Evolutionary conservation across 2,888 invertebrate genomes (phyloP).

Genomic region (Beris chalybata): DNA sequence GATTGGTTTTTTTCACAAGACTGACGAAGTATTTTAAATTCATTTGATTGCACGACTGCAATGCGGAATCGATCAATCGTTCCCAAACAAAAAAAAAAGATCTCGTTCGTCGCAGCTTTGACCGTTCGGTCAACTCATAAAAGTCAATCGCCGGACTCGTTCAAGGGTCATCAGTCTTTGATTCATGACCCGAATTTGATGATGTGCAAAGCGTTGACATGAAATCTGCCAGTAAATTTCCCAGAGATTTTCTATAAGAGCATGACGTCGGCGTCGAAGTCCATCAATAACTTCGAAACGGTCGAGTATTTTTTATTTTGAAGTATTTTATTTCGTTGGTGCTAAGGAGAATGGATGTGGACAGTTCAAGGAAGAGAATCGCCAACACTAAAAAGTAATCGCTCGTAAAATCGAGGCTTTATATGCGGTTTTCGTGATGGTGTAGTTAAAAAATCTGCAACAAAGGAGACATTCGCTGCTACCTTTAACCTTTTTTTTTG

Average conservation of each 20-base stretch:
- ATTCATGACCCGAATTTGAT: constrained; percentile 26
- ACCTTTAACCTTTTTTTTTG: constrained; percentile 1
- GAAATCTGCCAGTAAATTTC: constrained; percentile 24
- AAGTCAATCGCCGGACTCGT: constrained; percentile 11
- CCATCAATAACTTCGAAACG: no score
- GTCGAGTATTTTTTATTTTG: no score
- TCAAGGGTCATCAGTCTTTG: constrained; percentile 24
- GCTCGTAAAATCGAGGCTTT: constrained; percentile 21
- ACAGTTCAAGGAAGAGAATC: constrained; percentile 22
- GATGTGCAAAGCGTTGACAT: constrained; percentile 21
- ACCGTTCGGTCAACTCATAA: neutral
- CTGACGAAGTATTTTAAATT: neutral
- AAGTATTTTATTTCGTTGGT: neutral
- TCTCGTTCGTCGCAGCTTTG: neutral
- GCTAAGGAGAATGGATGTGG: constrained; percentile 25
- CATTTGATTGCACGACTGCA: constrained; percentile 1
- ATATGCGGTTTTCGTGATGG: constrained; percentile 12
- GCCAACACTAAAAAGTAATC: constrained; percentile 25
- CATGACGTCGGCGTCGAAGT: neutral
- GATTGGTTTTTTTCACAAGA: neutral
- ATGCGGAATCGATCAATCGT: no score
- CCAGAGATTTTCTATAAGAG: constrained; percentile 10
- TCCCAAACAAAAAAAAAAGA: no score
- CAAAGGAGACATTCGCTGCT: constrained; percentile 19
- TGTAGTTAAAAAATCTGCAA: constrained; percentile 17